A percentile compares a stretch with the other conserved stretches of the same genome.
These are phyloP conservation scores for Nibea coibor DNA, from an alignment of 2,113 vertebrate species.

Conservation along the genomic window DNA sequence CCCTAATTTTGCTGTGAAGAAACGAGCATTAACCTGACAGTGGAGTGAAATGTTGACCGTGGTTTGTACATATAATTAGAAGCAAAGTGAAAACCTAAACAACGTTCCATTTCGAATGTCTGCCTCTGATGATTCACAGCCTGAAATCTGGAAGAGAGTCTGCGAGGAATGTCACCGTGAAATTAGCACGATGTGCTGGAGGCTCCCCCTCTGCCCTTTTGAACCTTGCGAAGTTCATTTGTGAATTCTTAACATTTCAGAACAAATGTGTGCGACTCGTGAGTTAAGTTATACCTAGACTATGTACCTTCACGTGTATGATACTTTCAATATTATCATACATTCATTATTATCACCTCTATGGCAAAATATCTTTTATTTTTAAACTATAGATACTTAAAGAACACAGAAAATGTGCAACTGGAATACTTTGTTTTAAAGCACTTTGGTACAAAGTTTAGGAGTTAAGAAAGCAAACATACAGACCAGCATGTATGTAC, in stretches of 20 bases:
- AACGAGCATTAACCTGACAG: too few relatives aligned
- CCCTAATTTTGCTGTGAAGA: too few relatives aligned
- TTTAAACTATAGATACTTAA: too few relatives aligned
- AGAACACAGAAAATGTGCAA: not conserved
- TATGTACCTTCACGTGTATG: not conserved
- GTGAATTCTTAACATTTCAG: not conserved
- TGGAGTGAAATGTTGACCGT: too few relatives aligned
- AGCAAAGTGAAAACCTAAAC: not conserved
- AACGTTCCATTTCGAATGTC: not conserved
- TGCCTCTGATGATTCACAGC: not conserved
- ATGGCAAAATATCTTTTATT: too few relatives aligned
- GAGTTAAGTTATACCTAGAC: not conserved
- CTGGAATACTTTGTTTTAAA: not conserved
- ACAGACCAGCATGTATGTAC: not conserved
- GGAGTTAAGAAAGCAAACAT: not conserved
- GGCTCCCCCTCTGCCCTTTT: not conserved
- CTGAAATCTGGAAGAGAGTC: not conserved
- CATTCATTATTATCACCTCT: not conserved
- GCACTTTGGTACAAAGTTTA: too few relatives aligned
- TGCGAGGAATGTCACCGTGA: not conserved
- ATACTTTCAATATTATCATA: not conserved
- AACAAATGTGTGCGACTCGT: not conserved
- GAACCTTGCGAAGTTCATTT: not conserved
- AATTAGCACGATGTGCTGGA: not conserved
- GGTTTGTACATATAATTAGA: not conserved